Percentiles rank a stretch among this genome's conserved stretches.
These are phyloP conservation scores for Drosophila fuyamai DNA, from an alignment of 1,140 invertebrate species.

Conservation along the genomic window DNA sequence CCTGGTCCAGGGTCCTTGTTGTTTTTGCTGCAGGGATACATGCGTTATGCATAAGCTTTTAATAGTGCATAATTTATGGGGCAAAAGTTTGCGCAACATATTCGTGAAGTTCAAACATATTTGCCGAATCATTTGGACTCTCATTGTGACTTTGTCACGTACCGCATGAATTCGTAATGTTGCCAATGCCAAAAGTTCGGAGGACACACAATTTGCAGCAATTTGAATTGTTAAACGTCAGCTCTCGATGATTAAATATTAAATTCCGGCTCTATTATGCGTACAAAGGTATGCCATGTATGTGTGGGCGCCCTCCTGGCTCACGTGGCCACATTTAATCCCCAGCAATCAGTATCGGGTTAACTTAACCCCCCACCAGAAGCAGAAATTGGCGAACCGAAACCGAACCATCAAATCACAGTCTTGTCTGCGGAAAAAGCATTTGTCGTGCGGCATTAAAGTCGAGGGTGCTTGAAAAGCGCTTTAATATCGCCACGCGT, in stretches of 20 bases:
- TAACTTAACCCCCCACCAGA: conserved; percentile 2
- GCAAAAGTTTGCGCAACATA: conserved; percentile 47
- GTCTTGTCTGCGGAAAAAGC: conserved; percentile 15
- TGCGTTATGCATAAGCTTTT: conserved; percentile 38
- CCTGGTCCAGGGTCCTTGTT: not conserved
- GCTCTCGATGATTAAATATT: conserved; percentile 49
- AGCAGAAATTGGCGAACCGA: conserved; percentile 22
- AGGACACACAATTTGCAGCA: conserved; percentile 47
- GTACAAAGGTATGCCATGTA: conserved; percentile 14
- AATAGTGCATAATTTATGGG: conserved; percentile 54
- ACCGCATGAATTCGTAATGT: conserved; percentile 64
- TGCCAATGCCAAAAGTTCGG: conserved; percentile 37
- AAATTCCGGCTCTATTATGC: conserved; percentile 38
- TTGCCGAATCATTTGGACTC: conserved; percentile 48
- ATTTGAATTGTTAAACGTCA: conserved; percentile 52
- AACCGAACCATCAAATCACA: conserved; percentile 42
- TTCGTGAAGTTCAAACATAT: conserved; percentile 43
- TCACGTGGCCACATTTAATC: conserved; percentile 9
- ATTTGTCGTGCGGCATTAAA: conserved; percentile 43
- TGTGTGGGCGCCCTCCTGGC: not conserved
- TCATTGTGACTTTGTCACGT: conserved; percentile 60
- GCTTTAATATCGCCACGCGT: conserved; percentile 38
- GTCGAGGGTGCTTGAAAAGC: conserved; percentile 19
- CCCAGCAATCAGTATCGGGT: conserved; percentile 34
- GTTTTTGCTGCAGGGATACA: conserved; percentile 10